phyloP scores from a whole-genome alignment of 1,140 invertebrate species.

The Metaphire vulgaris region DNA sequence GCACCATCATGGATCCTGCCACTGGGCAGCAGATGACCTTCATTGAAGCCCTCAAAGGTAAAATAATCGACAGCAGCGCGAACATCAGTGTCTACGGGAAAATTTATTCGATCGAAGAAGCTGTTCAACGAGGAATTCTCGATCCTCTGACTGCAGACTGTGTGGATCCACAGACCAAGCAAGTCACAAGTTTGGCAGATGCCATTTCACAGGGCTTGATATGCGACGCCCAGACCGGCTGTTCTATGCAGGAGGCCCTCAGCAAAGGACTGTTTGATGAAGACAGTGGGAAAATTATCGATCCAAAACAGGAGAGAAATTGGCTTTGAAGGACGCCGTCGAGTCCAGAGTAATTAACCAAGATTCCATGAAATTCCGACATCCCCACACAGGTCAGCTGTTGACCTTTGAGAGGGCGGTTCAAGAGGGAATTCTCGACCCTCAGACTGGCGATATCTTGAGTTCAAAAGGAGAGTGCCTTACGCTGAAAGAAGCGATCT shows the following conservation, averaged over 20 bases:
- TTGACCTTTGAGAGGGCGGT: constrained; percentile 42
- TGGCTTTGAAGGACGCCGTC: constrained; percentile 64
- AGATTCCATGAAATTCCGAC: constrained; percentile 57
- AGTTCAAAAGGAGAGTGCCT: constrained; percentile 61
- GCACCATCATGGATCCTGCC: constrained; percentile 68
- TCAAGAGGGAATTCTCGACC: constrained; percentile 57
- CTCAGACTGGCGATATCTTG: constrained; percentile 58
- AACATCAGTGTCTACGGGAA: not conserved
- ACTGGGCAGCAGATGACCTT: constrained; percentile 70
- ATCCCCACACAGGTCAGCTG: constrained; percentile 63
- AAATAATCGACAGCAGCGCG: constrained; percentile 30
- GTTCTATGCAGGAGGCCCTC: constrained; percentile 13
- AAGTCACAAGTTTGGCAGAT: constrained; percentile 53
- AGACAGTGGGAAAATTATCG: constrained; percentile 40
- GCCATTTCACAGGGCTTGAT: constrained; percentile 64
- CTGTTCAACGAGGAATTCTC: constrained; percentile 68
- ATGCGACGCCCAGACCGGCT: constrained; percentile 59
- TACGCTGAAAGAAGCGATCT: constrained; percentile 51
- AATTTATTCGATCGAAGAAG: constrained; percentile 53
- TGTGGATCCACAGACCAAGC: constrained; percentile 31
- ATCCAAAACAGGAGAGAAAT: constrained; percentile 28
- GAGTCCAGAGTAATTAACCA: constrained; percentile 66
- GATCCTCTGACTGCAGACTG: constrained; percentile 29
- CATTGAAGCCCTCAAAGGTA: constrained; percentile 53
- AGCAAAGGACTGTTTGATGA: constrained; percentile 37